Percentiles rank a stretch among this genome's conserved stretches.
Evolutionary conservation across 1,140 invertebrate species (phyloP).

Genomic region (Drosophila persimilis): DNA sequence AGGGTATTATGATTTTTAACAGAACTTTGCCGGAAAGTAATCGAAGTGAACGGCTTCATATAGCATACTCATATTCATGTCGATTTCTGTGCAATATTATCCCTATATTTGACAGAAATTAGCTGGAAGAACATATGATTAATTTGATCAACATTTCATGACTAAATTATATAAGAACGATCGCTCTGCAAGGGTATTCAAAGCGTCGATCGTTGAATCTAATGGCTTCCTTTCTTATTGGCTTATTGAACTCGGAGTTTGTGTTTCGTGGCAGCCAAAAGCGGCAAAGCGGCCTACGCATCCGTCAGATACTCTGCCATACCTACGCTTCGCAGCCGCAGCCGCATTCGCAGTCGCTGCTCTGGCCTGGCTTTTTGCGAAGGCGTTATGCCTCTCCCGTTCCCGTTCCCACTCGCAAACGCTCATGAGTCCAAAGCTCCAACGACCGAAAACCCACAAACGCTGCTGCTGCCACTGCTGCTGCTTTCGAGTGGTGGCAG

Average conservation of each 20-base stretch:
- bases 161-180: no score
- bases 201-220: conserved; percentile 24
- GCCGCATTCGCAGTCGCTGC: background rate
- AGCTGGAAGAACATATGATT: no score
- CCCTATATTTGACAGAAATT: no score
- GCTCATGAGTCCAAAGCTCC: conserved; percentile 18
- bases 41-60: no score
- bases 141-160: no score
- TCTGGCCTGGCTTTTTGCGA: conserved; percentile 59
- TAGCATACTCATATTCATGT: no score
- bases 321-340: conserved; percentile 54
- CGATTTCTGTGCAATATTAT: no score
- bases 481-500: conserved; percentile 46
- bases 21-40: no score
- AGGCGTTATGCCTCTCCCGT: conserved; percentile 45
- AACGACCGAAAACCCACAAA: conserved; percentile 36
- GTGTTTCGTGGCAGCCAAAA: conserved; percentile 61
- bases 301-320: conserved; percentile 50
- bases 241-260: conserved; percentile 69
- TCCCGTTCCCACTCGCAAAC: conserved; percentile 48
- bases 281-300: conserved; percentile 61
- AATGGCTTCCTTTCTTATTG: conserved; percentile 52
- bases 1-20: no score
- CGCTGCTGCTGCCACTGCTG: conserved; percentile 32
- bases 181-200: conserved; percentile 14